Percentiles rank a stretch among this genome's conserved stretches.
These are phyloP conservation scores for Dunckerocampus dactyliophorus DNA, from an alignment of 2,113 vertebrate species.

Conservation along the genomic window DNA sequence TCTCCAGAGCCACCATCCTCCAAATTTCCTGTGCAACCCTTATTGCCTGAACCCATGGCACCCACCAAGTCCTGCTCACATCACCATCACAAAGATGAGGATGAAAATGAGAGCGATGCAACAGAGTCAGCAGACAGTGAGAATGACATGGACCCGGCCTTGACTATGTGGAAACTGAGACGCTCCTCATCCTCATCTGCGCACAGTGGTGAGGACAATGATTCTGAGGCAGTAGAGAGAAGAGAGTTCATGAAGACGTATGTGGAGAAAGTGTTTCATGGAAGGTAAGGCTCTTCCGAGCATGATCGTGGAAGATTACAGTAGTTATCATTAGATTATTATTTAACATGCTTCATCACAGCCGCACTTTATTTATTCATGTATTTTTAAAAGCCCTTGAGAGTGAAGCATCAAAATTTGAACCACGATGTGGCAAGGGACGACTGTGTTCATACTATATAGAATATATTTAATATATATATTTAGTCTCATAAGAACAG, in stretches of 20 bases:
- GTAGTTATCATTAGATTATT: not conserved
- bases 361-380: too few relatives aligned
- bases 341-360: not conserved
- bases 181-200: slow-evolving; percentile 86
- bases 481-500: too few relatives aligned
- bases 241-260: slow-evolving; percentile 86
- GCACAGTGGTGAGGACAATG: slow-evolving; percentile 80
- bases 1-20: slow-evolving; percentile 47
- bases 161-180: slow-evolving; percentile 66
- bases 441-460: too few relatives aligned
- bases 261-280: slow-evolving; percentile 88
- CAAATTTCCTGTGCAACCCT: slow-evolving; percentile 23
- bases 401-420: too few relatives aligned
- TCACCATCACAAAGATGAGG: slow-evolving; percentile 30
- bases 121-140: slow-evolving; percentile 94
- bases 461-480: too few relatives aligned
- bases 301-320: not conserved
- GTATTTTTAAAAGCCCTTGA: too few relatives aligned
- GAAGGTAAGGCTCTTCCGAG: slow-evolving; percentile 74
- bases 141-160: slow-evolving; percentile 78
- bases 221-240: slow-evolving; percentile 65
- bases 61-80: slow-evolving; percentile 26
- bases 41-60: slow-evolving; percentile 49
- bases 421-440: too few relatives aligned
- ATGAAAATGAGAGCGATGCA: slow-evolving; percentile 79